These are phyloP conservation scores for Pyrgus malvae DNA, from an alignment of 2,888 invertebrate species.

Conservation along the genomic window DNA sequence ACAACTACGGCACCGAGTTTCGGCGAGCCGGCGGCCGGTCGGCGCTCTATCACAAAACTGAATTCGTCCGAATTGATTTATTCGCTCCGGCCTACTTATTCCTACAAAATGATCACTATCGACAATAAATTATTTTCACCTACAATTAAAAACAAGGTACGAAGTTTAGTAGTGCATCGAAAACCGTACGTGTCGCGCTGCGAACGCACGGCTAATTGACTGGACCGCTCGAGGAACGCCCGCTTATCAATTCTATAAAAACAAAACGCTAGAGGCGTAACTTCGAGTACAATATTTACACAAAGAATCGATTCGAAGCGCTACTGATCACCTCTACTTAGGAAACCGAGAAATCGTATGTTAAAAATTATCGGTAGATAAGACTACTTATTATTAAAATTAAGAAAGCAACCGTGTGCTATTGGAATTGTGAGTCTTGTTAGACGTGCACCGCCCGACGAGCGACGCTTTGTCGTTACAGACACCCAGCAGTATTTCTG, in stretches of 20 bases:
- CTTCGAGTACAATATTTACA: slow-evolving; percentile 77
- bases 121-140: slow-evolving; percentile 79
- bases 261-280: slow-evolving; percentile 68
- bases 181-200: slow-evolving; percentile 43
- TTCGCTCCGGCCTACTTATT: slow-evolving; percentile 77
- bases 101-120: slow-evolving; percentile 79
- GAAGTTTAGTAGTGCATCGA: slow-evolving; percentile 61
- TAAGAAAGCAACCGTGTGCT: slow-evolving; percentile 74
- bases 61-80: slow-evolving; percentile 79
- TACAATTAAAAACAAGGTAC: slow-evolving; percentile 76
- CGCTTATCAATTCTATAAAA: slow-evolving; percentile 51
- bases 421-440: slow-evolving; percentile 67
- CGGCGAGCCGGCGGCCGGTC: slow-evolving; percentile 58
- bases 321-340: slow-evolving; percentile 78
- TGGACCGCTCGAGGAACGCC: slow-evolving; percentile 58
- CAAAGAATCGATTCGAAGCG: slow-evolving; percentile 73
- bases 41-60: slow-evolving; percentile 70
- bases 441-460: slow-evolving; percentile 60
- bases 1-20: slow-evolving; percentile 40
- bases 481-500: slow-evolving; percentile 26
- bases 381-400: slow-evolving; percentile 76
- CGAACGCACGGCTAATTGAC: slow-evolving; percentile 75
- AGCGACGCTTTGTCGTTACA: slow-evolving; percentile 32
- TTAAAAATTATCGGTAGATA: slow-evolving; percentile 68
- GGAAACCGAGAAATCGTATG: slow-evolving; percentile 71